A percentile compares a stretch with the other conserved stretches of the same genome.
These are phyloP conservation scores for Sebastes hopkinsi DNA, from an alignment of 2,797 vertebrate species.

Conservation along the genomic window DNA sequence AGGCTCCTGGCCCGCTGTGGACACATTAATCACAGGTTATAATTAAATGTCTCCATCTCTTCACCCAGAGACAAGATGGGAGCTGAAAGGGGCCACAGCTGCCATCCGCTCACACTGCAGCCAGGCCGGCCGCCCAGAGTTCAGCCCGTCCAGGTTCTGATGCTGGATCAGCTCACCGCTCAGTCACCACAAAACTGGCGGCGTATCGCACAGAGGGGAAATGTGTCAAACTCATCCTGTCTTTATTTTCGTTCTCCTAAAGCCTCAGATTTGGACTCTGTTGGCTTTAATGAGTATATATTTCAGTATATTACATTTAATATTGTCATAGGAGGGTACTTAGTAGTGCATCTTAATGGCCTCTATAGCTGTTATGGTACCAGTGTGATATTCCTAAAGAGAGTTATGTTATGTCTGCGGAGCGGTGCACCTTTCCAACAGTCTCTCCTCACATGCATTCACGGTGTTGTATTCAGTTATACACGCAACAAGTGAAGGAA, in stretches of 20 bases:
- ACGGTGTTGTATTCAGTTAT: neutral
- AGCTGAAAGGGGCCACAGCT: constrained; percentile 43
- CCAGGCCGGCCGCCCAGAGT: constrained; percentile 5
- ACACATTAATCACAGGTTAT: constrained; percentile 68
- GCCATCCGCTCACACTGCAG: constrained; percentile 7
- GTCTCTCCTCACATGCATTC: neutral
- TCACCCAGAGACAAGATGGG: constrained; percentile 49
- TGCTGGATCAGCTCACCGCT: constrained; percentile 31
- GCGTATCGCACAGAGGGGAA: neutral
- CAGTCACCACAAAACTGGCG: neutral
- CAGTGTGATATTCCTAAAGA: neutral
- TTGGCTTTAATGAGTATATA: neutral
- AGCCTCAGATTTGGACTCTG: neutral
- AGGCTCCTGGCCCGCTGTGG: constrained; percentile 38
- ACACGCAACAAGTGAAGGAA: neutral
- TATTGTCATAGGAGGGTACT: neutral
- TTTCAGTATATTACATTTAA: neutral
- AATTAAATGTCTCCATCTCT: constrained; percentile 70
- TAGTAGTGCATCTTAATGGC: neutral
- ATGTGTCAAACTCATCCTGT: neutral
- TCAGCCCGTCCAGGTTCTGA: constrained; percentile 24
- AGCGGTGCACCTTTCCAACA: neutral
- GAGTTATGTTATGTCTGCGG: neutral
- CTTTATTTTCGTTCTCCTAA: neutral
- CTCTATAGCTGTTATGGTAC: neutral